A percentile compares a stretch with the other conserved stretches of the same genome.
Evolutionary conservation across 2,113 vertebrate genomes (phyloP).

Genomic region (Zootoca vivipara): DNA sequence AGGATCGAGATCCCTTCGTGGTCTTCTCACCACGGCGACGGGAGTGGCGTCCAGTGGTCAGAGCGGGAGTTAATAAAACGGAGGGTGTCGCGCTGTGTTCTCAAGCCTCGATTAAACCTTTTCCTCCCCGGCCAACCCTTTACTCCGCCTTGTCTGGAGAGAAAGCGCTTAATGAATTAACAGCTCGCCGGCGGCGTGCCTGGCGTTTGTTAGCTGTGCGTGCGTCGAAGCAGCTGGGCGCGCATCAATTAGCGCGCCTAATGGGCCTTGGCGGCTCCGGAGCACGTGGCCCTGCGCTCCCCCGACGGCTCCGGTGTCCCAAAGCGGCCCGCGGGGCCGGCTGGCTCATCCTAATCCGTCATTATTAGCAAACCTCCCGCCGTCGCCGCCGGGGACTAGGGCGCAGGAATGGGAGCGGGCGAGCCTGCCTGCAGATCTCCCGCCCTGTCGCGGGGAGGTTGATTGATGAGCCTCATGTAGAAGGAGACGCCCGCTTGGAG

Average conservation of each 20-base stretch:
- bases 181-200: neutral
- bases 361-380: neutral
- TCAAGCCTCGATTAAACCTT: neutral
- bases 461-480: neutral
- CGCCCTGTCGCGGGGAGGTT: neutral
- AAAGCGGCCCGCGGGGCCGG: neutral
- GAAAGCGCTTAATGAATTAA: neutral
- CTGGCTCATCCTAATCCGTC: neutral
- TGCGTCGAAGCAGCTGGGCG: neutral
- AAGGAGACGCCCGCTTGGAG: neutral
- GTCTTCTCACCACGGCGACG: neutral
- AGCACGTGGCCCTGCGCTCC: neutral
- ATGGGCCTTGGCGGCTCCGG: neutral
- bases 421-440: neutral
- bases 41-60: neutral
- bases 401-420: neutral
- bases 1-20: too few species aligned
- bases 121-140: neutral
- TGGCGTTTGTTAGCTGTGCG: neutral
- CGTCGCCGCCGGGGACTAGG: too few species aligned
- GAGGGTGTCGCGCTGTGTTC: neutral
- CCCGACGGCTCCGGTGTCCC: neutral
- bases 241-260: neutral
- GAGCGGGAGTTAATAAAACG: neutral
- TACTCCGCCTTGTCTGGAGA: neutral